phyloP scores from a whole-genome alignment of 2,113 vertebrate species.

The Nettapus auritus region DNA sequence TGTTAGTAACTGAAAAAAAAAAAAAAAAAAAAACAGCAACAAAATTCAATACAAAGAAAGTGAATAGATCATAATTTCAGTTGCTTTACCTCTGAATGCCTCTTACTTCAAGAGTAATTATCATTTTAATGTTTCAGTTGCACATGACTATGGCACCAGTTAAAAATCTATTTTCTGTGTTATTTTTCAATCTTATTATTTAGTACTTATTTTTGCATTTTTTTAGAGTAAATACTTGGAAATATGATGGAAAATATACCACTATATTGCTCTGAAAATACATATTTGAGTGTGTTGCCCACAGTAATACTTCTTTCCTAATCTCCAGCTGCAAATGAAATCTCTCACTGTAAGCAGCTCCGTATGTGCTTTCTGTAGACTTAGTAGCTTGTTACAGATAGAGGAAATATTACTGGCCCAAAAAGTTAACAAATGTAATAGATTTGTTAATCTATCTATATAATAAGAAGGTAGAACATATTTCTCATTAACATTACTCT shows the following conservation, averaged over 20 bases:
- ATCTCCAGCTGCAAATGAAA: not conserved
- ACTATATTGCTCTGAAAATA: not conserved
- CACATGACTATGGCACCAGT: not conserved
- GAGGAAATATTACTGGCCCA: not conserved
- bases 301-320: not conserved
- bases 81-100: not conserved
- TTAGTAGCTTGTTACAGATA: not conserved
- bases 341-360: not conserved
- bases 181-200: not conserved
- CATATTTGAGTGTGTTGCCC: not conserved
- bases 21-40: not conserved
- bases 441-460: no score
- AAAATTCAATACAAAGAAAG: not conserved
- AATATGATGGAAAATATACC: not conserved
- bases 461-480: not conserved
- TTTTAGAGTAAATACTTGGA: not conserved
- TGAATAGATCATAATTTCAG: not conserved
- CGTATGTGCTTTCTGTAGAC: not conserved
- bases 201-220: not conserved
- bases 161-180: not conserved
- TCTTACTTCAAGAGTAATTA: not conserved
- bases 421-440: not conserved
- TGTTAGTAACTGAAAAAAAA: not conserved
- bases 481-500: not conserved
- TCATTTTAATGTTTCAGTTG: not conserved